Conservation (phyloP, 64 coral and sea anemone species). For the Catalaphyllia jardinei region DNA sequence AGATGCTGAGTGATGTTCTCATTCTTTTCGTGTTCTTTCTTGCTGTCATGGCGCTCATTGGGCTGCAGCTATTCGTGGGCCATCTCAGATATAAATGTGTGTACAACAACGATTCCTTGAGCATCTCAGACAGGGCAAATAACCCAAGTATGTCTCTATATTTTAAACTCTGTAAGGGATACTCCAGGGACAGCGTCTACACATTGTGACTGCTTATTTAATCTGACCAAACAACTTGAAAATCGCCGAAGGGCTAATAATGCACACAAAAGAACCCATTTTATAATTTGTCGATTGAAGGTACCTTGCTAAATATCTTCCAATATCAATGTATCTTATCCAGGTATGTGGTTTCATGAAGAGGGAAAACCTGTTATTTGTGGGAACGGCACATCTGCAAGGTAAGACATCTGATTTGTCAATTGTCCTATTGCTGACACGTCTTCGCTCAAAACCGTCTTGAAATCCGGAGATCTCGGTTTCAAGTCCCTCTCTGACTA, state of each 20-base stretch:
- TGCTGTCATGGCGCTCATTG: slow-evolving; percentile 69
- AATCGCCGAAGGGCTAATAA: too few species aligned
- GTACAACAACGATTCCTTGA: not conserved
- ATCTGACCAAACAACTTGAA: too few species aligned
- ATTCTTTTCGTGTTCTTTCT: slow-evolving; percentile 65
- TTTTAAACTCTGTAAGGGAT: not conserved
- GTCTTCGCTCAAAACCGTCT: too few species aligned
- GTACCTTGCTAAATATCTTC: not conserved
- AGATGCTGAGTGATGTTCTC: slow-evolving; percentile 69
- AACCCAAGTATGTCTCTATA: not conserved
- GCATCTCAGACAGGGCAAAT: slow-evolving; percentile 6
- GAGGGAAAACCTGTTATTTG: slow-evolving; percentile 61
- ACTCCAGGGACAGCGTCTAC: not conserved
- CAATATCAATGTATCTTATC: not conserved
- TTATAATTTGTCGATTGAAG: not conserved
- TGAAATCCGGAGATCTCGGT: too few species aligned
- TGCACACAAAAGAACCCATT: not conserved
- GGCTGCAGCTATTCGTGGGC: slow-evolving; percentile 60
- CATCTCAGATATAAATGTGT: slow-evolving; percentile 72
- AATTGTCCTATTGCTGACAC: too few species aligned
- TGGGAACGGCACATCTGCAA: slow-evolving; percentile 66
- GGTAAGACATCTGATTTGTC: slow-evolving; percentile 33
- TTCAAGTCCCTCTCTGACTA: too few species aligned
- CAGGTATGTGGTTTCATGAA: slow-evolving; percentile 70
- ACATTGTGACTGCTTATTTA: not conserved